These are phyloP conservation scores for Pyrrhosoma nymphula DNA, from an alignment of 2,888 invertebrate species.

Conservation along the genomic window DNA sequence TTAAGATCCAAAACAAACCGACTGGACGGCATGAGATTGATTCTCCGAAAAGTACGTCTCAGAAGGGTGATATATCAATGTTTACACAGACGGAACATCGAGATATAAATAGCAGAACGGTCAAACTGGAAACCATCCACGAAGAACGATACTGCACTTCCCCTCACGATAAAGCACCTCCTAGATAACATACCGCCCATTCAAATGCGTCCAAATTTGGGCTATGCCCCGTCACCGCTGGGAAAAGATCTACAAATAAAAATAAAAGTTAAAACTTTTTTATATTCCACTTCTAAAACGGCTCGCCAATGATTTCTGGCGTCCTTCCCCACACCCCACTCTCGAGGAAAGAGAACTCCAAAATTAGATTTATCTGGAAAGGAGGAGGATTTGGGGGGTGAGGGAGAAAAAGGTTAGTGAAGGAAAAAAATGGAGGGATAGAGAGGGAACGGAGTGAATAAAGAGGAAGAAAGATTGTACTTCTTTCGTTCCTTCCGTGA, in stretches of 20 bases:
- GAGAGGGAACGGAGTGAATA: background rate
- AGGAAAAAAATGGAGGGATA: background rate
- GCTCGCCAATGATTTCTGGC: background rate
- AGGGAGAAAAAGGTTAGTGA: background rate
- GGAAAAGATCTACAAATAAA: background rate
- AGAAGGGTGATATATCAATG: background rate
- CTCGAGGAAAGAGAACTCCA: constrained; percentile 11
- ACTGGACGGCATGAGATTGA: too few relatives aligned
- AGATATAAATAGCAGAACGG: background rate
- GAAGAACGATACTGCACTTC: background rate
- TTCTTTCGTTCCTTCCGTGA: background rate
- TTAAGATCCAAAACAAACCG: too few relatives aligned
- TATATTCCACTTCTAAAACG: background rate
- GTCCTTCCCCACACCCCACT: background rate
- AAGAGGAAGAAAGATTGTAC: background rate
- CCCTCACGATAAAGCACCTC: background rate
- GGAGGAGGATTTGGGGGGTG: background rate
- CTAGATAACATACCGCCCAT: background rate
- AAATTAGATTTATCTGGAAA: constrained; percentile 51
- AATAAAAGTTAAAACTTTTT: background rate
- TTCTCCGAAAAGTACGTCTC: too few relatives aligned
- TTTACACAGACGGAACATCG: background rate
- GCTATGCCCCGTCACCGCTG: background rate
- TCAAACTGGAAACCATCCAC: background rate
- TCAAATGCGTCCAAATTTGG: background rate